Percentiles rank a stretch among this genome's conserved stretches.
phyloP scores from a whole-genome alignment of 2,797 vertebrate species.

The Lemur catta region DNA sequence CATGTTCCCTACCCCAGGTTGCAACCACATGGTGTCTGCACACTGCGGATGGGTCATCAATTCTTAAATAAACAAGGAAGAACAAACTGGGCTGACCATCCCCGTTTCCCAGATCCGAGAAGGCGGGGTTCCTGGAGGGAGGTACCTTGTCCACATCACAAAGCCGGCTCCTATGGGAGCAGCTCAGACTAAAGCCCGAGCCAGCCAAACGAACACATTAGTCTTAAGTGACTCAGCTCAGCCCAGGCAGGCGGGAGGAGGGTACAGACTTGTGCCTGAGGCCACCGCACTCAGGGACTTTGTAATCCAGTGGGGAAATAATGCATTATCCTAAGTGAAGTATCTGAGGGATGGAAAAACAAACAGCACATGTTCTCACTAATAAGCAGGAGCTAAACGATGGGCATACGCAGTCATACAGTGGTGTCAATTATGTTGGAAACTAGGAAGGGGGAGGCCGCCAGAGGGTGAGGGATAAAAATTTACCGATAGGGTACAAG shows the following conservation, averaged over 20 bases:
- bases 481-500: neutral
- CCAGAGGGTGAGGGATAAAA: neutral
- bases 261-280: fast-evolving
- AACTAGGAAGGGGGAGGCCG: neutral
- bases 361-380: neutral
- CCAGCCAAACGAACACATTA: no score
- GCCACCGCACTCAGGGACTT: neutral
- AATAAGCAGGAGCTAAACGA: neutral
- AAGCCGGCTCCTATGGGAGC: neutral
- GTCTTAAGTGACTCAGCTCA: neutral
- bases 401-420: neutral
- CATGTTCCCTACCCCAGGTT: no score
- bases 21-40: neutral
- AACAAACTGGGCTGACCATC: no score
- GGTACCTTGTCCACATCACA: neutral
- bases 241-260: neutral
- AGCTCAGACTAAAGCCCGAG: neutral
- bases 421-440: no score
- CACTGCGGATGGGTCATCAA: fast-evolving
- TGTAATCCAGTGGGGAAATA: neutral
- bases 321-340: neutral
- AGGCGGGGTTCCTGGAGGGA: neutral
- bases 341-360: neutral
- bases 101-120: neutral
- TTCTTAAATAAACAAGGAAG: no score